These are phyloP conservation scores for Drosophila repleta DNA, from an alignment of 1,140 invertebrate genomes.

Conservation along the genomic window DNA sequence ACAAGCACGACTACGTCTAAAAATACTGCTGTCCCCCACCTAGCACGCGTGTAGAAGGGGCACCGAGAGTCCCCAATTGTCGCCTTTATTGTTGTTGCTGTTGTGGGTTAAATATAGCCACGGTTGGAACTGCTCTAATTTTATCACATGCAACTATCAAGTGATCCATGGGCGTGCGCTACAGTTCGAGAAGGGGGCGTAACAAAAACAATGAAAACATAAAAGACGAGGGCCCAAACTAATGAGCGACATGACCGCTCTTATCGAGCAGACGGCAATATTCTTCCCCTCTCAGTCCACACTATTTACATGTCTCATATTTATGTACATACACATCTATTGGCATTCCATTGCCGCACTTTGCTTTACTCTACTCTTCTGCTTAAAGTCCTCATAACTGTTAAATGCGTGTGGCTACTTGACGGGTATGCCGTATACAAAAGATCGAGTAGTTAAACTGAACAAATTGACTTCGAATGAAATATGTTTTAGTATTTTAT, in stretches of 20 bases:
- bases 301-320: not conserved
- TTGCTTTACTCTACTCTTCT: no score
- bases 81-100: conserved; percentile 20
- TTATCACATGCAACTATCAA: conserved; percentile 73
- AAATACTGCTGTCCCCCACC: conserved; percentile 18
- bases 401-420: no score
- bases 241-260: conserved; percentile 24
- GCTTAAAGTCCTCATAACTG: no score
- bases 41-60: conserved; percentile 10
- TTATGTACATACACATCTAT: no score
- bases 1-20: conserved; percentile 13
- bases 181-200: conserved; percentile 20
- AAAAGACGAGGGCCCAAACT: conserved; percentile 23
- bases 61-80: conserved; percentile 33
- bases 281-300: not conserved
- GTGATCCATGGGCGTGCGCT: conserved; percentile 37
- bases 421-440: no score
- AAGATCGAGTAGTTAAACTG: no score
- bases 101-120: conserved; percentile 53
- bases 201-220: conserved; percentile 11
- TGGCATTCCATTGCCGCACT: no score
- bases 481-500: conserved; percentile 23
- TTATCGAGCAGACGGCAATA: conserved; percentile 7
- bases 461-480: not conserved
- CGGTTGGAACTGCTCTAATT: conserved; percentile 60